Conservation (phyloP, 1,140 invertebrate species). For the Drosophila miranda region DNA sequence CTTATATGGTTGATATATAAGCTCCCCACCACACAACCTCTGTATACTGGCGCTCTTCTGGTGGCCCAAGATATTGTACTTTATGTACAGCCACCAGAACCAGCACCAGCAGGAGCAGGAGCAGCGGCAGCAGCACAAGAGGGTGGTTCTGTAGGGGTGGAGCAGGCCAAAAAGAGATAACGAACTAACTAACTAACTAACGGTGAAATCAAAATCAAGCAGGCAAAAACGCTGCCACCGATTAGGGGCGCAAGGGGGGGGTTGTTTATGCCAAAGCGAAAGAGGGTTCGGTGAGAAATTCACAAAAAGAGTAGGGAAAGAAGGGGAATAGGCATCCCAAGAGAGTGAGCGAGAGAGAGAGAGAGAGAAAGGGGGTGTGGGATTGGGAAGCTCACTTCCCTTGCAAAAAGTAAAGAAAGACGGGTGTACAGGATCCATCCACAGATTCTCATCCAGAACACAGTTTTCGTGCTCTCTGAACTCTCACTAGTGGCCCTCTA, state of each 20-base stretch:
- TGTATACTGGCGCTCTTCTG: no score
- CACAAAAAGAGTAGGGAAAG: background rate
- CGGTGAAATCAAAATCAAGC: constrained; percentile 63
- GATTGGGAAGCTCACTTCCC: background rate
- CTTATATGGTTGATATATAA: constrained; percentile 33
- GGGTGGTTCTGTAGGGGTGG: constrained; percentile 18
- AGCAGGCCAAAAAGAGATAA: constrained; percentile 52
- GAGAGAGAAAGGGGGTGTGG: background rate
- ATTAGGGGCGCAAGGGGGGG: constrained; percentile 1
- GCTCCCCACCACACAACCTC: constrained; percentile 1
- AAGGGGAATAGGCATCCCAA: no score
- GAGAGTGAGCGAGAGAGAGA: background rate
- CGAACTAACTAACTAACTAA: constrained; percentile 77
- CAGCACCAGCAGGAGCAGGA: no score
- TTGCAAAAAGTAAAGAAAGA: background rate
- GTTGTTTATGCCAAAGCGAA: no score
- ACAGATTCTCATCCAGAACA: no score
- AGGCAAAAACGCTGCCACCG: constrained; percentile 26
- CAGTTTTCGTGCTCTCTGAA: no score
- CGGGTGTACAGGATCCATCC: constrained; percentile 10
- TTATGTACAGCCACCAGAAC: no score
- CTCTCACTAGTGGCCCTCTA: background rate
- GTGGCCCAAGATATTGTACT: no score
- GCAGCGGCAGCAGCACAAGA: no score
- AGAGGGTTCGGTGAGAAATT: background rate